A percentile compares a stretch with the other conserved stretches of the same genome.
Evolutionary conservation across 1,140 invertebrate species (phyloP).

Genomic region (Tetragonula clypearis): DNA sequence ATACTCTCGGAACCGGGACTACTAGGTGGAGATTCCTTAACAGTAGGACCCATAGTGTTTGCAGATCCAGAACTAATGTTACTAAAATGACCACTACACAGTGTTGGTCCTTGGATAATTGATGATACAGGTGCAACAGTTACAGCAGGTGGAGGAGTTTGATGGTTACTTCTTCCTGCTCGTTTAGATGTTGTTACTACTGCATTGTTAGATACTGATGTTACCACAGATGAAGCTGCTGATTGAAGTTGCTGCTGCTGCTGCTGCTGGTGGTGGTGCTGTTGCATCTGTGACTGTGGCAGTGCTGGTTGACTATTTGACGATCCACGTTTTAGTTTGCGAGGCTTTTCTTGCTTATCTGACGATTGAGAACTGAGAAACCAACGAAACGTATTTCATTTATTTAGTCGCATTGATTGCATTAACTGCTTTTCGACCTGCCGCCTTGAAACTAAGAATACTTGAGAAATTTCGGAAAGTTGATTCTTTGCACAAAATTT

Average conservation of each 20-base stretch:
- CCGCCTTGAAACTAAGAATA: not conserved
- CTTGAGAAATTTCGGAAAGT: not conserved
- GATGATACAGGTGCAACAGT: slow-evolving; percentile 72
- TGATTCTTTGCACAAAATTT: not conserved
- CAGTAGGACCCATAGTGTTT: slow-evolving; percentile 76
- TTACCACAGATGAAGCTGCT: slow-evolving; percentile 55
- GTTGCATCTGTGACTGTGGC: slow-evolving; percentile 51
- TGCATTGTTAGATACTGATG: slow-evolving; percentile 64
- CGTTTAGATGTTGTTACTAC: slow-evolving; percentile 75
- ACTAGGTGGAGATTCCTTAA: slow-evolving; percentile 86
- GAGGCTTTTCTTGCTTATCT: slow-evolving; percentile 78
- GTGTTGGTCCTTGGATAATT: slow-evolving; percentile 75
- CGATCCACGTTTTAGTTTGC: slow-evolving; percentile 77
- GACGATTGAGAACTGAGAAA: slow-evolving; percentile 79
- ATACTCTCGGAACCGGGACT: slow-evolving; percentile 85
- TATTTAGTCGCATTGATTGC: not conserved
- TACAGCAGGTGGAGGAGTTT: slow-evolving; percentile 71
- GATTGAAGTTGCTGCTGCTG: slow-evolving; percentile 33
- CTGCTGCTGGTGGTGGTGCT: slow-evolving; percentile 37
- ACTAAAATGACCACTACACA: slow-evolving; percentile 74
- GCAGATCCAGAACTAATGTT: slow-evolving; percentile 67
- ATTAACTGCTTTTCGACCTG: not conserved
- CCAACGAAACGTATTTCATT: not conserved
- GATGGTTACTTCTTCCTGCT: slow-evolving; percentile 70
- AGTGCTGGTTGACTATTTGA: slow-evolving; percentile 70